A percentile compares a stretch with the other conserved stretches of the same genome.
These are phyloP conservation scores for Tachystola acroxantha DNA, from an alignment of 2,888 invertebrate species.

Conservation along the genomic window DNA sequence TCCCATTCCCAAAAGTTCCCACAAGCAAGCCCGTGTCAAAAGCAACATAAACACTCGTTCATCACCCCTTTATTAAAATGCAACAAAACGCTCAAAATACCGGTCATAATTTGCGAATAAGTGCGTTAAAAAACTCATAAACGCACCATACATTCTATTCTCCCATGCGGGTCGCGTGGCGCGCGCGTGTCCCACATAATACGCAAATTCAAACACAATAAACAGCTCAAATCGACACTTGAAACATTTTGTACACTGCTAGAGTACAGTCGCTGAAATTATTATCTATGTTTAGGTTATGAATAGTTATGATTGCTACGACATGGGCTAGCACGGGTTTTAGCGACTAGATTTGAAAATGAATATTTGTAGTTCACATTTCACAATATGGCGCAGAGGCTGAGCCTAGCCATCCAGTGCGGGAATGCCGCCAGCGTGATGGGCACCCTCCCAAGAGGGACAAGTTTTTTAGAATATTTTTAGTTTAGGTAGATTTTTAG, in stretches of 20 bases:
- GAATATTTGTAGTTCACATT: too few relatives aligned
- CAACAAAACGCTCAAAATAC: conserved; percentile 28
- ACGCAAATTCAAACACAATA: conserved; percentile 62
- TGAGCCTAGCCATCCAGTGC: too few relatives aligned
- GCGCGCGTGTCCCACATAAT: conserved; percentile 68
- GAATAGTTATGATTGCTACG: too few relatives aligned
- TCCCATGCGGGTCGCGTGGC: conserved; percentile 70
- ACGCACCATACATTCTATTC: conserved; percentile 24
- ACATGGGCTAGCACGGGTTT: too few relatives aligned
- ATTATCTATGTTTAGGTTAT: too few relatives aligned
- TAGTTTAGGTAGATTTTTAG: too few relatives aligned
- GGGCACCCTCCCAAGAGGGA: too few relatives aligned
- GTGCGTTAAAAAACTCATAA: conserved; percentile 26
- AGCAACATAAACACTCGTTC: neutral
- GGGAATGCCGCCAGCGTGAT: too few relatives aligned
- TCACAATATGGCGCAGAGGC: too few relatives aligned
- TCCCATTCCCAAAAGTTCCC: conserved; percentile 35
- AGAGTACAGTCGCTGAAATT: too few relatives aligned
- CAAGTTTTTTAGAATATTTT: too few relatives aligned
- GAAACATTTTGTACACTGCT: conserved; percentile 15
- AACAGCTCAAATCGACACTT: conserved; percentile 51
- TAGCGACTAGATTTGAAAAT: too few relatives aligned
- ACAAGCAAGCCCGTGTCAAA: conserved; percentile 29
- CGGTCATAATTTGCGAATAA: conserved; percentile 50
- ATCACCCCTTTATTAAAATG: conserved; percentile 34